Conservation (phyloP, 2,113 vertebrate species). For the Zosterops hypoxanthus region DNA sequence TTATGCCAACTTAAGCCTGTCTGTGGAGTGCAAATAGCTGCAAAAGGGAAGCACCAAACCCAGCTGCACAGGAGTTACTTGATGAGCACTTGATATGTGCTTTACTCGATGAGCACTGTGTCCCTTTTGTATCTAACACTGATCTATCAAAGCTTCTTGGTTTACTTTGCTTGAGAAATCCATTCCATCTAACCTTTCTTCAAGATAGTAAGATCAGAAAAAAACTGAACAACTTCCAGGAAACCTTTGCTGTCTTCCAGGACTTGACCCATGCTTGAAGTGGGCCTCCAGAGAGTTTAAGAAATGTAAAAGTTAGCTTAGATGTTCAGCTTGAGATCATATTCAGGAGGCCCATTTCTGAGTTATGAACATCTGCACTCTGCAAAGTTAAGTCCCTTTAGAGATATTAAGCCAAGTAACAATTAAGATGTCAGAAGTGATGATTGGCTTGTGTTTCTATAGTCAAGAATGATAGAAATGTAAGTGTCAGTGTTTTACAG, state of each 20-base stretch:
- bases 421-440: constrained; percentile 7
- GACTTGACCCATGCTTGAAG: neutral
- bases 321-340: neutral
- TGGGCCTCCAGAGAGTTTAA: neutral
- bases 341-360: neutral
- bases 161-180: constrained; percentile 8
- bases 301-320: neutral
- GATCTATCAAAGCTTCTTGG: neutral
- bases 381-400: neutral
- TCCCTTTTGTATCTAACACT: neutral
- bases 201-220: neutral
- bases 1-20: neutral
- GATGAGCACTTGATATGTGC: neutral
- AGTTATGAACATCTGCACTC: neutral
- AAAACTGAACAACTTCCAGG: neutral
- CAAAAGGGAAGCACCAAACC: neutral
- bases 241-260: neutral
- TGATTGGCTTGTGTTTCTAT: neutral
- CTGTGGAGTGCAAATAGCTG: neutral
- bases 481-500: neutral
- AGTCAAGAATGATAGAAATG: neutral
- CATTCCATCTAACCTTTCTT: neutral
- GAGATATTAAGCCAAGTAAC: neutral
- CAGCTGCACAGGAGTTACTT: neutral
- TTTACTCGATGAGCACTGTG: neutral